Conservation (phyloP, 2,797 vertebrate genomes). For the Crax fasciolata region DNA sequence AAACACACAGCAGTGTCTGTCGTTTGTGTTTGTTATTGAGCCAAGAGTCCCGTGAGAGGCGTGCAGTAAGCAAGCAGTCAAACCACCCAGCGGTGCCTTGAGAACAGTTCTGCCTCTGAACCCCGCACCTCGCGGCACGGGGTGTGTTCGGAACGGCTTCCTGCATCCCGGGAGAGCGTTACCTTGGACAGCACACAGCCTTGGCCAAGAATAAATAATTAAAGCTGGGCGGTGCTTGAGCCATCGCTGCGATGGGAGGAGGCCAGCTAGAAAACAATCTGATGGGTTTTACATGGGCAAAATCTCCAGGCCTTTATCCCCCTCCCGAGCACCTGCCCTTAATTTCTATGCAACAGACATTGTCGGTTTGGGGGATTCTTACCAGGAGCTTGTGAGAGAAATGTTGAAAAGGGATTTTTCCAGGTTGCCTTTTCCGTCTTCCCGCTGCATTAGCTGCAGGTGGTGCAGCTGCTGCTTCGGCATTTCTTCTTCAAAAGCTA, state of each 20-base stretch:
- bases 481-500: conserved; percentile 79
- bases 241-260: background rate
- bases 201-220: conserved; percentile 17
- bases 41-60: conserved; percentile 32
- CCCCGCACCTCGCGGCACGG: background rate
- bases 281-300: background rate
- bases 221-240: background rate
- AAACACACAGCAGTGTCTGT: background rate
- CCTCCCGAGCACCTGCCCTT: conserved; percentile 35
- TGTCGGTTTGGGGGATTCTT: conserved; percentile 66
- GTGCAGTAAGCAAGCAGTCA: conserved; percentile 38
- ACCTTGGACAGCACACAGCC: conserved; percentile 7
- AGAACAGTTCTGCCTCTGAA: conserved; percentile 45
- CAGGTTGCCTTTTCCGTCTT: conserved; percentile 68
- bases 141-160: background rate
- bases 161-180: background rate
- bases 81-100: conserved; percentile 52
- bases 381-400: conserved; percentile 71
- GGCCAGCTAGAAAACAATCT: background rate
- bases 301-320: conserved; percentile 33
- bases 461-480: conserved; percentile 75
- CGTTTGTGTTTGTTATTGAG: conserved; percentile 61
- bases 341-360: conserved; percentile 65
- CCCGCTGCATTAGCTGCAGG: conserved; percentile 75
- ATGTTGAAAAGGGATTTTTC: conserved; percentile 78